Base-by-base conservation (phyloP, 2,797 vertebrate genomes). In the Aeoliscus strigatus region DNA sequence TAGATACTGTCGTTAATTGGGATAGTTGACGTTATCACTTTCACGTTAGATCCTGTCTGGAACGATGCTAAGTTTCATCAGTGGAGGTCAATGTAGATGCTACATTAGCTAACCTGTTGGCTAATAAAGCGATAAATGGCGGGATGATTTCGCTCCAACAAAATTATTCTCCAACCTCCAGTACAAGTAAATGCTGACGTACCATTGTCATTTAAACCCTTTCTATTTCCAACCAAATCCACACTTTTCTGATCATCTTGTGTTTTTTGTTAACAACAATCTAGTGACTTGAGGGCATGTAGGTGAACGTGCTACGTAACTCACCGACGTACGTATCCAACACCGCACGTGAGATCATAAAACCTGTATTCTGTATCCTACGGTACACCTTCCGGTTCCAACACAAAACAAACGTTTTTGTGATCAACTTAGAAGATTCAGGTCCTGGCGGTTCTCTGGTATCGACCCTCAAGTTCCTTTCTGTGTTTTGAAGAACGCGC, bases 401-500 rank as follows among this genome's bases (percentile, higher is more conserved):
- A 35, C 43, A 35, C 12, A 1, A 1, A 1, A 14, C 29, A 27
- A 51, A 31, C n/a, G 3, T 14, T 3, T 25, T 12, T 6, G 2
- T 1, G 6, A 9, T 13, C 9, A 31, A 15, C 6, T 6, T 9
- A 3, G 9, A 16, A 5, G 9, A 15, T 4, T 32, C 8, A 16
- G 14, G 13, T 1, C 6, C n/a, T 10, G 13, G 14, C 11, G 14
- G 2, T 2, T 13, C 13, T 2, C 0, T 21, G 24, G 2, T 9
- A 9, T 1, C 40, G 39, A 36, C 60, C 51, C 79, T 75, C 74
- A 65, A n/a, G 39, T 69, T 70, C 57, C 53, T 23, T 28, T 30
- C 21, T 3, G 25, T 69, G 49, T 73, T 83, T 81, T 74, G 61
- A 80, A 73, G 6, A 58, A 48, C 70, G 64, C 82, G 79, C 80